Base-by-base conservation (phyloP, 2,888 invertebrate genomes). In the Mycogona germanica region DNA sequence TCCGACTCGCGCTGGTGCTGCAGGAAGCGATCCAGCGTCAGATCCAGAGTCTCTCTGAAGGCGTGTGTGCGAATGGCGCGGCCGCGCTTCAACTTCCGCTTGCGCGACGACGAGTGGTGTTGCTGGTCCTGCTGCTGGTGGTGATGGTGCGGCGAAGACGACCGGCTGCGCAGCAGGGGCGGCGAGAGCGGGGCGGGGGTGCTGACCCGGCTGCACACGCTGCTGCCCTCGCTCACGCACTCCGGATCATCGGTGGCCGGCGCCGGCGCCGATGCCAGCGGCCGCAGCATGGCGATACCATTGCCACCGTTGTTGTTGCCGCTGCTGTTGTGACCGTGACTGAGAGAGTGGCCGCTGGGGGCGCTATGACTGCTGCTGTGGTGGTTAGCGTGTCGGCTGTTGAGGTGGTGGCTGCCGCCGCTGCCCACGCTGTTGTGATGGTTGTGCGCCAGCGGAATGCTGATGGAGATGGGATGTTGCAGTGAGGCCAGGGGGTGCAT, bases 1-100 rank as follows among this genome's bases (percentile, higher is more conserved):
- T 53, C 53, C 3, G 53, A 26, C 1, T 48, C 47, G 21, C 38
- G n/a, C 38, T 53, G 53, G 19, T 47, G 40, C 17, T 53, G 37
- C 7, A 53, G 37, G 23, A 53, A 53, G 4, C 47, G 46, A 38
- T 49, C 53, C 53, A 53, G 9, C 7, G 40, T 30, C 17, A 19
- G 1, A 23, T 53, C 53, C 17, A 53, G 19, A 9, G 53, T 48
- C 5, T 53, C 53, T 29, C 19, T 48, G 3, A 50, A 17, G 17
- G 28, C 28, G n/a, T 47, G 47, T n/a, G 47, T 23, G 26, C 49
- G 14, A 19, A n/a, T 21, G n/a, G 5, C 9, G 2, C 40, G 37
- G 23, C 37, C 40, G 26, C 26, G 32, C 23, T 48, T 46, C n/a
- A 46, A 7, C 28, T n/a, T 23, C 19, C 38, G 46, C 19, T 30